Base-by-base conservation (phyloP, 2,888 invertebrate genomes). In the Molorchus minor region DNA sequence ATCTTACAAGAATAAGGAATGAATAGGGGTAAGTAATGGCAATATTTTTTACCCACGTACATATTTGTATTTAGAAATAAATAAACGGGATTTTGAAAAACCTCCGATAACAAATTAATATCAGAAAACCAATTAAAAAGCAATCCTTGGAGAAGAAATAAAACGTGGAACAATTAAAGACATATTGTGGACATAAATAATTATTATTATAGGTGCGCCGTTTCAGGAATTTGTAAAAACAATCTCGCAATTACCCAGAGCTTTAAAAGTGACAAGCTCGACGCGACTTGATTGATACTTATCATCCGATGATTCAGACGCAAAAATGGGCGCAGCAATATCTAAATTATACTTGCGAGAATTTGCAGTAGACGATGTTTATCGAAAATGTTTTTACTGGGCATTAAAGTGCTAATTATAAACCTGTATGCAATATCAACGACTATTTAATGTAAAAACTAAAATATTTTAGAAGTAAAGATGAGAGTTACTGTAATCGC, bases 161-260 rank as follows among this genome's bases (percentile, higher is more conserved):
- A n/a, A n/a, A n/a, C n/a, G n/a, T n/a, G n/a, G n/a, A n/a, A n/a
- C n/a, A n/a, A n/a, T n/a, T n/a, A n/a, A n/a, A n/a, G n/a, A n/a
- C n/a, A n/a, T n/a, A n/a, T n/a, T n/a, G n/a, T n/a, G n/a, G 25
- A 51, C 36, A 51, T 38, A 51, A 38, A 40, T 16, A 40, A 25
- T 16, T 36, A 12, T 38, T 10, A 47, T 38, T 33, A 25, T 38
- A 38, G 49, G 49, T 17, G 49, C 49, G 38, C 38, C 13, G 13
- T 21, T 25, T 21, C 13, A n/a, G 49, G 49, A 51, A 51, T 51
- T 51, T 38, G 21, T 25, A 35, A 25, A 51, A 49, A 25, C 35
- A 49, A 40, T 8, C n/a, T 38, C 38, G 33, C 19, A 35, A 40
- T 40, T 21, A 20, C 38, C 17, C 21, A 25, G 3, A 15, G 25